Conservation (phyloP, 1,140 invertebrate species). For the Drosophila littoralis region DNA sequence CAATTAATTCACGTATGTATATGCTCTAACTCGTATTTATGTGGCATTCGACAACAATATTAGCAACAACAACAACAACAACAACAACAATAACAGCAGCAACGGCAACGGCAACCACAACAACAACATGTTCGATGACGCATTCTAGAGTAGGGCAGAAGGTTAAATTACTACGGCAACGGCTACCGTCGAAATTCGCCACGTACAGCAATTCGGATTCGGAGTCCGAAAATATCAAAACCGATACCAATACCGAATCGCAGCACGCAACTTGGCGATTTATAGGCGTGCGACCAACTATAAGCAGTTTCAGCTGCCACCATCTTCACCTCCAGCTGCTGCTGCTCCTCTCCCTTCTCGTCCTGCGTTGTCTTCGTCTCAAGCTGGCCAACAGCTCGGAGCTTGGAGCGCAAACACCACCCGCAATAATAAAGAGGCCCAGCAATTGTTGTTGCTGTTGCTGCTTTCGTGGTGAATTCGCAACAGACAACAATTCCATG, state of each 20-base stretch:
- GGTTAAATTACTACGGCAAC: conserved; percentile 71
- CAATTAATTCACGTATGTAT: conserved; percentile 52
- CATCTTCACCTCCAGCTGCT: not conserved
- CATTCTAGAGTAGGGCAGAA: conserved; percentile 82
- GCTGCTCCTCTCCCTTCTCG: not conserved
- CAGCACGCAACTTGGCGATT: conserved; percentile 49
- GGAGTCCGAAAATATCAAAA: conserved; percentile 46
- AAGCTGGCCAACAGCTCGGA: not conserved
- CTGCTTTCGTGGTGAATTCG: conserved; percentile 37
- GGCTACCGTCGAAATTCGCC: conserved; percentile 46
- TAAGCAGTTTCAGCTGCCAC: conserved; percentile 23
- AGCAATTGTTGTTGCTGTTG: conserved; percentile 32
- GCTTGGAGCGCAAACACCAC: conserved; percentile 12
- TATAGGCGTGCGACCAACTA: conserved; percentile 51
- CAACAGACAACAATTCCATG: conserved; percentile 37
- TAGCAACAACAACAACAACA: conserved; percentile 12
- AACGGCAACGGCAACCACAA: conserved; percentile 12
- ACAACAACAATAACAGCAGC: conserved; percentile 20
- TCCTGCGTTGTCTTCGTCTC: not conserved
- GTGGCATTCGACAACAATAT: conserved; percentile 21
- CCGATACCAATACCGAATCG: conserved; percentile 51
- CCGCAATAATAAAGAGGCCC: conserved; percentile 44
- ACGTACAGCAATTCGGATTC: conserved; percentile 44
- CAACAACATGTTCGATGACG: conserved; percentile 64
- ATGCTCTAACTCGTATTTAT: conserved; percentile 28